Base-by-base conservation (phyloP, 2,888 invertebrate species). In the Esperia sulphurella region DNA sequence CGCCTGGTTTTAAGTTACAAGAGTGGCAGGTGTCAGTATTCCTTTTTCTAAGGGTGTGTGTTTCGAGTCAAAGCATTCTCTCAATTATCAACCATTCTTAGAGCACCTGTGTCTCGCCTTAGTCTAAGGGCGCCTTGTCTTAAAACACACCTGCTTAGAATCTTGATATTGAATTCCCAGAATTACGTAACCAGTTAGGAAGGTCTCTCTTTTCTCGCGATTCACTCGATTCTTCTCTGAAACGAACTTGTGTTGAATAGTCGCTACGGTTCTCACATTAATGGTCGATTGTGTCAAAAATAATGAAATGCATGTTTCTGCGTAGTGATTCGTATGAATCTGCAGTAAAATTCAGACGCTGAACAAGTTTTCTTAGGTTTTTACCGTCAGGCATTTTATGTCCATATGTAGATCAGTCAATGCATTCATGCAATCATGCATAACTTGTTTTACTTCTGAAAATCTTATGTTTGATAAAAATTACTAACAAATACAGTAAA, bases 81-180 rank as follows among this genome's bases (percentile, higher is more conserved):
- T 21, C 21, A 21, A 21, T 3, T 21, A 55, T 52, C 57, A 1
- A 7, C 31, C 50, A 47, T 54, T 45, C 53, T 59, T 50, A 0
- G 2, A 2, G 14, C 0, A 66, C 28, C 51, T 83, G 59, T 76
- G 78, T 83, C 66, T 13, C 63, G 13, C 29, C 41, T 14, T 37
- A 3, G 8, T 58, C 61, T 66, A 73, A 68, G 71, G 77, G 77
- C 77, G 79, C 75, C 79, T 78, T 77, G 75, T 77, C 74, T 81
- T 75, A 75, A 77, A 79, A 76, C 71, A 80, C 85, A 87, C 86
- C 87, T 88, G 87, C 82, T 78, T 80, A 79, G 86, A 86, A 85
- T 85, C 76, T 71, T 75, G 76, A 84, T 84, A 82, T 77, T 74
- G 77, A 75, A 79, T 79, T 79, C 81, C 66, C 75, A 75, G 75